Evolutionary conservation across 2,888 invertebrate species (phyloP), one percentile per base, ranked within the genome.

Genomic region (Pyrocoelia pectoralis): DNA sequence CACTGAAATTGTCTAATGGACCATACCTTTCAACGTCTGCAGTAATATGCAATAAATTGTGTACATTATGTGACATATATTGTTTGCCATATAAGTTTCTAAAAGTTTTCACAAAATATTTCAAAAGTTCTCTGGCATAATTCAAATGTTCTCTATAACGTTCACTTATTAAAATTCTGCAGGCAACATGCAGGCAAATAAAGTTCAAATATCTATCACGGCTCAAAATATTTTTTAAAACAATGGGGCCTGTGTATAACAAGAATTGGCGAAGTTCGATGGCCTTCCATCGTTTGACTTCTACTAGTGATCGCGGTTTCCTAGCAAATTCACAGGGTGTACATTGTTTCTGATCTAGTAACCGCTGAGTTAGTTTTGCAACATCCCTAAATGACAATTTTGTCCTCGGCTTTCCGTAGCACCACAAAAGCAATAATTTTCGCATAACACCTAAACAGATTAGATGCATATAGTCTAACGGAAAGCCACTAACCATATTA

Each of bases 281-380:
- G 10, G 67, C 69, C 58, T 69, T 69, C 61, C 65, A 65, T 8
- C 63, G 41, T 9, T 60, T 46, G 28, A 68, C 51, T 29, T 69
- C 67, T 12, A 13, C 29, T 9, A 67, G 40, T 15, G 56, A 52
- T 28, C 64, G 50, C 13, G 61, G 61, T 58, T 66, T 67, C 56
- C 63, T 54, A 28, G 50, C 52, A 48, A 67, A 63, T 56, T 67
- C 64, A 41, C 10, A 43, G 15, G n/a, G 63, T 63, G 14, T 24
- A n/a, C 12, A 40, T 46, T 17, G 43, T 6, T 28, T 29, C 8
- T 56, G 24, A 46, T 5, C 2, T 1, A n/a, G 13, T 2, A 9
- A 41, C 40, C 8, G n/a, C n/a, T 12, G 10, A 10, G 3, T 10
- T 9, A 9, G 12, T 13, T 56, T 46, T 5, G 1, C 18, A n/a